Base-by-base conservation (phyloP, 2,888 invertebrate genomes). In the Allygus modestus region DNA sequence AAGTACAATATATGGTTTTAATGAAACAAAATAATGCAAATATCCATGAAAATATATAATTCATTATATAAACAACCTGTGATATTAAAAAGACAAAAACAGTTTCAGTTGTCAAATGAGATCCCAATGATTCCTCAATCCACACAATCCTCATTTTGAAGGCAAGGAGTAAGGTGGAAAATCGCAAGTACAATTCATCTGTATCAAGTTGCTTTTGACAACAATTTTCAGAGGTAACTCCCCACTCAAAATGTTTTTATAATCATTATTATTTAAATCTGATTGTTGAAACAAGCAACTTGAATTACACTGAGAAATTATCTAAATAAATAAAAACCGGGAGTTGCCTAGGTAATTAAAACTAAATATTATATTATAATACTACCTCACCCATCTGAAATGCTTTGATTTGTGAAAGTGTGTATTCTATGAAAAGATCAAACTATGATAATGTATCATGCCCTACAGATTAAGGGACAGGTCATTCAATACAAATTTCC, bases 181-280 rank as follows among this genome's bases (percentile, higher is more conserved):
- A 46, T 11, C 17, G 23, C n/a, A 71, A n/a, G 15, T 1, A 37
- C 9, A 41, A 2, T 1, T 20, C 37, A 71, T 20, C 28, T 15
- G 12, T 65, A 41, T 71, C 71, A 71, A 71, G 71, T 71, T 71
- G 71, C 71, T 41, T 41, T 41, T 71, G 20, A 33, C 71, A 41
- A 41, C n/a, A 23, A 17, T 1, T 23, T n/a, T 46, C 37, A 77
- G 77, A 7, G 77, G 77, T 77, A 77, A 77, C 77, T 46, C 26
- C 28, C 77, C 77, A 77, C 77, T 46, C 26, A 26, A 77, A 77
- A 28, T 77, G 28, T 31, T 65, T 58, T 65, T 28, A 51, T 20
- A 2, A 73, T 73, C 12, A 23, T 46, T 77, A 28, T 77, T 26
- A 77, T 65, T 65, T 28, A 65, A 23, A 58, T 12, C 65, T 65